Conservation (phyloP, 2,113 vertebrate genomes). For the Nesogale talazaci region DNA sequence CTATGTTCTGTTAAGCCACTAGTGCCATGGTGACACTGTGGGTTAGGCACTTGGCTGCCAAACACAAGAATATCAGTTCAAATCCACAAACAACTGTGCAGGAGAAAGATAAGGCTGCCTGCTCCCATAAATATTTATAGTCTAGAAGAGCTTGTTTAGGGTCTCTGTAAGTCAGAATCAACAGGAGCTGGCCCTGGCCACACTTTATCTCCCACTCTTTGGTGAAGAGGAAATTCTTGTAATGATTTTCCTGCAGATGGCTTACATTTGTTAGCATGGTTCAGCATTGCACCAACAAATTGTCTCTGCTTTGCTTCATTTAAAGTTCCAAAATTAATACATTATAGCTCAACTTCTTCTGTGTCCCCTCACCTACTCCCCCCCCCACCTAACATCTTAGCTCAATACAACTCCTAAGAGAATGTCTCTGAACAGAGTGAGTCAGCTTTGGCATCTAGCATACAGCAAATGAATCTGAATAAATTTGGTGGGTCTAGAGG, state of each 20-base stretch:
- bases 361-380: too few relatives aligned
- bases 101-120: too few relatives aligned
- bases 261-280: background rate
- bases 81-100: too few relatives aligned
- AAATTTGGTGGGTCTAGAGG: too few relatives aligned
- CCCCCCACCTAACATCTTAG: background rate
- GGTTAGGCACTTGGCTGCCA: too few relatives aligned
- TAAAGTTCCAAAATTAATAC: background rate
- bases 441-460: background rate
- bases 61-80: too few relatives aligned
- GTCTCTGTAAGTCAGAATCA: background rate
- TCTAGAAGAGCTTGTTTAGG: background rate
- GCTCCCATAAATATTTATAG: too few relatives aligned
- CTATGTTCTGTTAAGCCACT: background rate
- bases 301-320: constrained; percentile 28
- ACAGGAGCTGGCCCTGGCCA: background rate
- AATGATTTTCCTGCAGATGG: background rate
- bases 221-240: background rate
- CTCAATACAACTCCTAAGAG: background rate
- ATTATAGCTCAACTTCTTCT: background rate
- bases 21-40: background rate
- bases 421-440: background rate
- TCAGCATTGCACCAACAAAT: background rate
- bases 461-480: background rate
- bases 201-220: background rate